phyloP scores from a whole-genome alignment of 2,797 vertebrate genomes.

The Vireo griseus region DNA sequence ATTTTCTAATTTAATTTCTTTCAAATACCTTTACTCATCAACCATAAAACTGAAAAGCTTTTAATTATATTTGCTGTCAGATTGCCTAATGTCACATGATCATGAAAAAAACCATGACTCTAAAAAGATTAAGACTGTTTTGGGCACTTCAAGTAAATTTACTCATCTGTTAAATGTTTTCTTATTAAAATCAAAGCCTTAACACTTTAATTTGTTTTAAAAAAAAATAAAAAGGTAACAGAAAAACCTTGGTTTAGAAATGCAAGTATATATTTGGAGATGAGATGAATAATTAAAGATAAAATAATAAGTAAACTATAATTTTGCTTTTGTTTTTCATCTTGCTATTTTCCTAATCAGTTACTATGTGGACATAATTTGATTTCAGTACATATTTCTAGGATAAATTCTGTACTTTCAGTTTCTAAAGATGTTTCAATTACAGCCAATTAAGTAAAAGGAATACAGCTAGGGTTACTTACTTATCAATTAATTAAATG shows the following conservation, averaged over 20 bases:
- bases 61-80: neutral
- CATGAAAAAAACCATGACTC: neutral
- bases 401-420: neutral
- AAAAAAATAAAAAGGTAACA: neutral
- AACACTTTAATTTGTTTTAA: neutral
- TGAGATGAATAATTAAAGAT: neutral
- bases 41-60: neutral
- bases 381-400: neutral
- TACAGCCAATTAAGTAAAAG: neutral
- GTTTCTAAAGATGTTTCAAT: neutral
- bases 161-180: neutral
- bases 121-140: neutral
- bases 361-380: neutral
- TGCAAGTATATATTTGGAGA: neutral
- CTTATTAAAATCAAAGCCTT: neutral
- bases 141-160: neutral
- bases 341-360: neutral
- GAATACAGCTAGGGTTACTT: neutral
- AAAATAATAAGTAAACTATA: neutral
- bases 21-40: neutral
- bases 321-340: neutral
- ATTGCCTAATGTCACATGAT: neutral
- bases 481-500: neutral
- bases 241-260: neutral
- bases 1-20: slow-evolving; percentile 4